phyloP scores from a whole-genome alignment of 2,797 vertebrate genomes.

The Pseudochromis fuscus region DNA sequence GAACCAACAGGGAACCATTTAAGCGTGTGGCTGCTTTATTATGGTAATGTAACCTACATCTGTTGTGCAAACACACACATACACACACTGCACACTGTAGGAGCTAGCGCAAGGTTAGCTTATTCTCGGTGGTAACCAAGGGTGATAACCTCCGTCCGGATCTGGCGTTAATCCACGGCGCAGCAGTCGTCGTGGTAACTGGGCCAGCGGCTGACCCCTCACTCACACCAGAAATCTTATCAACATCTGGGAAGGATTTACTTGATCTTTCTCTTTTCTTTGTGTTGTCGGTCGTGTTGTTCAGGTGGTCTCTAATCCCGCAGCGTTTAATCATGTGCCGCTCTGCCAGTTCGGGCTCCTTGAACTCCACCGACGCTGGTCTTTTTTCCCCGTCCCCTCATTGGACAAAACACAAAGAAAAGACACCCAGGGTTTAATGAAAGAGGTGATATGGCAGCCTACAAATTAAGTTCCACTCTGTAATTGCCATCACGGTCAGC shows the following conservation, averaged over 20 bases:
- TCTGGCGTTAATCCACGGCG: conserved; percentile 56
- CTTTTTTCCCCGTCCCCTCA: not conserved
- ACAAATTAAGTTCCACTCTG: conserved; percentile 54
- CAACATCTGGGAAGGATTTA: conserved; percentile 56
- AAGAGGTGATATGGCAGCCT: conserved; percentile 43
- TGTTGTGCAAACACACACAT: conserved; percentile 48
- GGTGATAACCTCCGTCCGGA: conserved; percentile 60
- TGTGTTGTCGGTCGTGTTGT: conserved; percentile 16
- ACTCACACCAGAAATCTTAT: conserved; percentile 34
- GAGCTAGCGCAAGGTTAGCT: conserved; percentile 34
- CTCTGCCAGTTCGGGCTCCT: conserved; percentile 33
- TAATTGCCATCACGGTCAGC: conserved; percentile 52
- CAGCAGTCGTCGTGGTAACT: conserved; percentile 18
- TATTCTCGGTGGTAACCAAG: conserved; percentile 43
- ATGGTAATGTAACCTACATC: conserved; percentile 76
- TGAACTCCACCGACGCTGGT: conserved; percentile 33
- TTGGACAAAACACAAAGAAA: conserved; percentile 45
- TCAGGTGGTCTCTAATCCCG: conserved; percentile 56
- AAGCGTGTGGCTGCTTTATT: conserved; percentile 61
- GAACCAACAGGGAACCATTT: conserved; percentile 46
- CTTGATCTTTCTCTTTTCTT: conserved; percentile 28
- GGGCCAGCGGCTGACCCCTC: conserved; percentile 30
- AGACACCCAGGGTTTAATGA: conserved; percentile 51
- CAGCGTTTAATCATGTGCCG: conserved; percentile 43
- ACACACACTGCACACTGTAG: conserved; percentile 19